Evolutionary conservation across 2,888 invertebrate genomes (phyloP), one percentile per base, ranked within the genome.

Genomic region (Sepioteuthis lessoniana): DNA sequence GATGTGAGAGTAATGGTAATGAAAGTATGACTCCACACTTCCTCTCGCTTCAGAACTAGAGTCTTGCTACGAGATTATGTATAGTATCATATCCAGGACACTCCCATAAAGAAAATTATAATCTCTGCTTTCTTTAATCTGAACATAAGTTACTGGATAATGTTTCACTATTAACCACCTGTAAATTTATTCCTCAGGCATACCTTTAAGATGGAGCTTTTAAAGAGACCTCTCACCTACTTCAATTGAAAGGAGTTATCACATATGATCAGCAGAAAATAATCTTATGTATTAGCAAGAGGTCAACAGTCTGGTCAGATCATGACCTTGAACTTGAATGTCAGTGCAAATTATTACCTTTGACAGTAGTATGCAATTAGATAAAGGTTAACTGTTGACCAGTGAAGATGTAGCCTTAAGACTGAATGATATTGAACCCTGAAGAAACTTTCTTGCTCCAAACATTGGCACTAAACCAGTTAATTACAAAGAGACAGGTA

Each of bases 281-380:
- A 76, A 76, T 76, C 76, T 76, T n/a, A 76, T n/a, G 76, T 35
- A 35, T 35, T 13, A 76, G 19, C 19, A 35, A n/a, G n/a, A 31
- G 76, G 76, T 76, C 76, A 76, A 76, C 16, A 76, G 76, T 76
- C 76, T 76, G 76, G 76, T 76, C 76, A 76, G 76, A 76, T 76
- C 76, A 76, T n/a, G 76, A 76, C 35, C 76, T 76, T 31, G 31
- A 76, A 31, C 76, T 76, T 19, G 0, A 19, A 76, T 76, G 76
- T 76, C 76, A 76, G 76, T 76, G 76, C 76, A 76, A 76, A 76
- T 76, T 76, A 76, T 76, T n/a, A 76, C 35, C 76, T 76, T 35
- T 76, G 76, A n/a, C 76, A 76, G 35, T 35, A 16, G 76, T 35
- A 76, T 13, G 35, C 76, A 76, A 76, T 76, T 76, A 76, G 76